Evolutionary conservation across 1,140 invertebrate species (phyloP), one percentile per base, ranked within the genome.

Genomic region (Eriocheir sinensis): DNA sequence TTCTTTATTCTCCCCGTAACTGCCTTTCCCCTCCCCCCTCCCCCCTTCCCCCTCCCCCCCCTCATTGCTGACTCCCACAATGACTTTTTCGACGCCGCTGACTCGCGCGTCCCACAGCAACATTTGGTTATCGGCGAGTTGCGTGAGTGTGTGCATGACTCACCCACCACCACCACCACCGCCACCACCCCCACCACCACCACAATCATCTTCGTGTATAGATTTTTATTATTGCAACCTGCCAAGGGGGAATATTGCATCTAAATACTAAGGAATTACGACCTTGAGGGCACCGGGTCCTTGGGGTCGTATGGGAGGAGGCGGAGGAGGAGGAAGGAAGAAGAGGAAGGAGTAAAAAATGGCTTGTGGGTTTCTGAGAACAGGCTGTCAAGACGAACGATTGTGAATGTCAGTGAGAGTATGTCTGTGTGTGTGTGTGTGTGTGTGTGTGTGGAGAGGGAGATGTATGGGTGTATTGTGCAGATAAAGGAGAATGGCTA

Each of bases 211-310:
- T 93, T 89, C 53, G 40, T 40, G 86, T 93, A 93, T 93, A 89
- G 93, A 93, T 93, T 93, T 93, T 89, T 89, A 89, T 93, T 93
- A 93, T 89, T 93, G 93, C 93, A 93, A 53, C 80, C 86, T 93
- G 93, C 89, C 93, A 80, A 36, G 72, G 36, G 60, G 27, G 60
- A 60, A 27, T 89, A 89, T 80, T 89, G 86, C 86, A n/a, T n/a
- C 53, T 89, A 48, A 89, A 89, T 53, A 15, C 40, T 53, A 21
- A n/a, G 48, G 40, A 44, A 53, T 41, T 38, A 44, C 36, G 80
- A 41, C 83, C 81, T 80, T 44, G 9, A 80, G 40, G 79, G 21
- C 30, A 79, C 34, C n/a, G 30, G 72, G 80, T 85, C 34, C 15
- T 34, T 9, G 27, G 80, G n/a, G 89, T 90, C 48, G 32, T 90